Conservation (phyloP, 2,797 vertebrate species). For the Denticeps clupeoides region DNA sequence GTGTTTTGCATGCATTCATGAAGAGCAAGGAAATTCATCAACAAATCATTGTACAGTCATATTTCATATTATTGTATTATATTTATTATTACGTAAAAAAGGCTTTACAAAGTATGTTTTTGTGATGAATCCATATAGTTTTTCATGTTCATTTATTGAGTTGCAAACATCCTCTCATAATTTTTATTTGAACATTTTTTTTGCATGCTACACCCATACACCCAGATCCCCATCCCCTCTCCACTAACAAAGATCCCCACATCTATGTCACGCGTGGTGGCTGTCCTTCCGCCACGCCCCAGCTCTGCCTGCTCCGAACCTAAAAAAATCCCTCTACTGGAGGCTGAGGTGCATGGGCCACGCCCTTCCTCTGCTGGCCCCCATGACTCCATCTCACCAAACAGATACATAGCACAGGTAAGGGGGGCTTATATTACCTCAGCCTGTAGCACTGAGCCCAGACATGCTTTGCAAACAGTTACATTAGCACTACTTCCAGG, state of each 20-base stretch:
- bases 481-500: too few species aligned
- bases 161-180: too few species aligned
- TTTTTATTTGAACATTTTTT: constrained; percentile 28
- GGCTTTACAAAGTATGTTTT: too few species aligned
- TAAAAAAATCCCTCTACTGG: constrained; percentile 52
- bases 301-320: constrained; percentile 59
- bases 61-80: too few species aligned
- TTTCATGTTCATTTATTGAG: too few species aligned
- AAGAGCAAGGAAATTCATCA: too few species aligned
- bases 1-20: too few species aligned
- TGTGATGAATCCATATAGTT: too few species aligned
- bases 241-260: constrained; percentile 80
- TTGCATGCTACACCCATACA: constrained; percentile 22
- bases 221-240: constrained; percentile 64
- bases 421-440: constrained; percentile 14
- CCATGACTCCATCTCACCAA: constrained; percentile 40
- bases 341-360: constrained; percentile 54
- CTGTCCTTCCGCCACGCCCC: constrained; percentile 54
- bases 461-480: too few species aligned
- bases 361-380: constrained; percentile 60
- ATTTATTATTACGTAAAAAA: too few species aligned
- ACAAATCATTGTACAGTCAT: too few species aligned
- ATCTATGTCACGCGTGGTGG: constrained; percentile 59
- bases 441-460: not conserved
- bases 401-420: constrained; percentile 46